phyloP scores from a whole-genome alignment of 1,140 invertebrate species.

The Drosophila orena region DNA sequence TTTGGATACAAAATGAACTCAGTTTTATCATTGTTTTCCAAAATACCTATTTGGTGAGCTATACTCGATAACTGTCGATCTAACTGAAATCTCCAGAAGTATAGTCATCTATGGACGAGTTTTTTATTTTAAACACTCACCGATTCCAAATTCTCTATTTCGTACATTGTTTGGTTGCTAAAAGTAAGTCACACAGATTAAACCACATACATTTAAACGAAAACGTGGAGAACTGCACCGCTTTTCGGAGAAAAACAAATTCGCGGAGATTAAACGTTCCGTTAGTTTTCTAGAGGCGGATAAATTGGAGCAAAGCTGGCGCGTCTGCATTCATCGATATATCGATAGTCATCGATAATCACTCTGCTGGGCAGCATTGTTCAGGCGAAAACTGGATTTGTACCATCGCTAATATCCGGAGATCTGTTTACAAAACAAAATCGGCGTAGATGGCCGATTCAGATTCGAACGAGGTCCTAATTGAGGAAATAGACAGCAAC shows the following conservation, averaged over 20 bases:
- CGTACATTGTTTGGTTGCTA: constrained; percentile 7
- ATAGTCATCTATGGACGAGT: not conserved
- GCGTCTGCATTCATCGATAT: not conserved
- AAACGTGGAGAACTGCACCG: no score
- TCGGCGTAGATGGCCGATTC: constrained; percentile 8
- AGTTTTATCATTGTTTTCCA: not conserved
- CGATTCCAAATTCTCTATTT: constrained; percentile 5
- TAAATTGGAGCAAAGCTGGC: not conserved
- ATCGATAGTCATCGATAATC: not conserved
- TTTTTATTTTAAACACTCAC: constrained; percentile 4
- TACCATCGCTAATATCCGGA: not conserved
- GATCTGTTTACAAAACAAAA: not conserved
- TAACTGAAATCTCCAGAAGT: constrained; percentile 10
- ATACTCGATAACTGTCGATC: constrained; percentile 27
- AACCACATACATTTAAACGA: not conserved
- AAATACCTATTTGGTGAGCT: not conserved
- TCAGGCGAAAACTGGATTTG: not conserved
- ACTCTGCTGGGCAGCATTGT: not conserved
- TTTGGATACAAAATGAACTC: not conserved
- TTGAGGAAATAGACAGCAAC: constrained; percentile 79
- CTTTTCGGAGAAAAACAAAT: not conserved
- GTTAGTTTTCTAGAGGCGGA: not conserved
- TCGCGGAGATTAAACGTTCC: not conserved
- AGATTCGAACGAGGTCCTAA: constrained; percentile 51
- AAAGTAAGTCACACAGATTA: not conserved